These are phyloP conservation scores for Prunella strophiata DNA, from an alignment of 2,797 vertebrate genomes.

Conservation along the genomic window DNA sequence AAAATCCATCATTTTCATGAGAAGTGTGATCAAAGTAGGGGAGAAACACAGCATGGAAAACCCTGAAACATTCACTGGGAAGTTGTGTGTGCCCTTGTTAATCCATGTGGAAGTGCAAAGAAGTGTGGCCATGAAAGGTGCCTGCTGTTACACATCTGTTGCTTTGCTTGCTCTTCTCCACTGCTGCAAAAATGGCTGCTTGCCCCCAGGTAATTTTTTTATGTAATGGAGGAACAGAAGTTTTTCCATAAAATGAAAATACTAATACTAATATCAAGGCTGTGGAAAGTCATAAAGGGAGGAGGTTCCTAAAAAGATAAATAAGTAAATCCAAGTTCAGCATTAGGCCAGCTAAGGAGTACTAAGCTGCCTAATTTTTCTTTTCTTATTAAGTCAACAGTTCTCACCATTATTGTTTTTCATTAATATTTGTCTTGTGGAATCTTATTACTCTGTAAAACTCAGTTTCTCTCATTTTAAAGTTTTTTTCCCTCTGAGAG, in stretches of 20 bases:
- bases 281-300: background rate
- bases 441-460: conserved; percentile 11
- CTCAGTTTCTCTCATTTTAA: conserved; percentile 31
- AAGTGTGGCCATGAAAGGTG: background rate
- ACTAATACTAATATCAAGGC: background rate
- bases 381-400: conserved; percentile 13
- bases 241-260: background rate
- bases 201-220: background rate
- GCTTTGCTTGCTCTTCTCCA: conserved; percentile 21
- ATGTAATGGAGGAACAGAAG: background rate
- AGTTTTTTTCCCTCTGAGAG: conserved; percentile 25
- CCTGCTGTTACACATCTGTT: background rate
- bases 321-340: background rate
- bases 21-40: background rate
- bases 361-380: background rate
- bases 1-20: background rate
- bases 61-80: background rate
- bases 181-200: background rate
- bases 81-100: background rate
- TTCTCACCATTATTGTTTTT: background rate
- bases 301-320: background rate
- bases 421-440: conserved; percentile 14
- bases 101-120: background rate
- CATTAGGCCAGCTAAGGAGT: background rate
- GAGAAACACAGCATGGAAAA: background rate